Conservation (phyloP, 2,113 vertebrate genomes). For the Sander vitreus region DNA sequence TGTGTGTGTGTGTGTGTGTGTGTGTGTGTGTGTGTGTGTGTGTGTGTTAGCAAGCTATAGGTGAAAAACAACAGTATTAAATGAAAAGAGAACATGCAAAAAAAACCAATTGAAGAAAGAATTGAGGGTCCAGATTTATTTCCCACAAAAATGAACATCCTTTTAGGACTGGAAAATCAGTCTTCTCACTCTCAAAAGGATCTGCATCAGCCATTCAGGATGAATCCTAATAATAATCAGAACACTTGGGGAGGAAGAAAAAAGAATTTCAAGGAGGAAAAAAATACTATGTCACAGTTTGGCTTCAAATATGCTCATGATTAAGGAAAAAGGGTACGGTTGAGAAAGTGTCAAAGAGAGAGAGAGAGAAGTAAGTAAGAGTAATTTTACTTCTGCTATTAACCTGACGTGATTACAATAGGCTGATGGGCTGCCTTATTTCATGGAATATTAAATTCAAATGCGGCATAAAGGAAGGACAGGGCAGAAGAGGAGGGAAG, state of each 20-base stretch:
- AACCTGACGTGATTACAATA: slow-evolving; percentile 98
- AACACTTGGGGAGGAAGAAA: slow-evolving; percentile 79
- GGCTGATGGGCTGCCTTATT: slow-evolving; percentile 91
- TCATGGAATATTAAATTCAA: slow-evolving; percentile 99
- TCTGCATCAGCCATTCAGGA: slow-evolving; percentile 89
- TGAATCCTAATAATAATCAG: slow-evolving; percentile 90
- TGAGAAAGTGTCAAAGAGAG: slow-evolving; percentile 68
- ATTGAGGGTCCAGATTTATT: slow-evolving; percentile 78
- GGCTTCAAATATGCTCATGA: slow-evolving; percentile 89
- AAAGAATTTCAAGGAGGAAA: slow-evolving; percentile 83
- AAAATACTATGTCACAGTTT: slow-evolving; percentile 84
- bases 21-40: slow-evolving; percentile 14
- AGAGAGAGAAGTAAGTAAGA: slow-evolving; percentile 77
- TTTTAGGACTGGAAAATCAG: slow-evolving; percentile 94
- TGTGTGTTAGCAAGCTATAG: neutral
- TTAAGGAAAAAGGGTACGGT: slow-evolving; percentile 52
- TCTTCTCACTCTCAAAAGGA: slow-evolving; percentile 88
- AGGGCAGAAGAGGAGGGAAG: slow-evolving; percentile 79
- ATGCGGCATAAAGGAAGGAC: slow-evolving; percentile 93
- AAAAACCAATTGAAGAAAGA: slow-evolving; percentile 34
- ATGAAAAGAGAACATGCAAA: slow-evolving; percentile 28
- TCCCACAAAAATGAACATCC: slow-evolving; percentile 88
- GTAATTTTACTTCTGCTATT: slow-evolving; percentile 97
- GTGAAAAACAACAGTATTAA: slow-evolving; percentile 41
- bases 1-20: slow-evolving; percentile 1